phyloP scores from a whole-genome alignment of 2,888 invertebrate genomes.

The Hyles lineata region DNA sequence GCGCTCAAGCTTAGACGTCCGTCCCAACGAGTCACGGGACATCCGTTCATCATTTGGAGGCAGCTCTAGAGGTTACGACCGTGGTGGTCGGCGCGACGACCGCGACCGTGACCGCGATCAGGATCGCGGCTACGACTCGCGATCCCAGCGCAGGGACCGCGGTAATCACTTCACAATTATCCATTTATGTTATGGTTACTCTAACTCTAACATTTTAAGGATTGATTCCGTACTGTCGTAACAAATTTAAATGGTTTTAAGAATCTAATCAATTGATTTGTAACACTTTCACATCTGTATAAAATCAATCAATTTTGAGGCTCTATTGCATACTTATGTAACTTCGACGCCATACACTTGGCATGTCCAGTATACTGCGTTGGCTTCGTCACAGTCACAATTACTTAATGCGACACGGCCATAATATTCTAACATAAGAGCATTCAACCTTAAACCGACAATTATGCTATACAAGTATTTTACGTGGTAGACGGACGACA shows the following conservation, averaged over 20 bases:
- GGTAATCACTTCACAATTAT: slow-evolving; percentile 54
- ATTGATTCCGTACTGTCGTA: no score
- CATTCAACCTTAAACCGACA: no score
- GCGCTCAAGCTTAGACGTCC: slow-evolving; percentile 79
- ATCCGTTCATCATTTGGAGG: slow-evolving; percentile 78
- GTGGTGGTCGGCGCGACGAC: slow-evolving; percentile 83
- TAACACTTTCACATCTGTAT: background rate
- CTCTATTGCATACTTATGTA: no score
- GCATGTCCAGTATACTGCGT: no score
- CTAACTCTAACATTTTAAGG: no score
- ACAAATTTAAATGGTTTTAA: no score
- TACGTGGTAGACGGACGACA: no score
- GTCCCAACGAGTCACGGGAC: slow-evolving; percentile 75
- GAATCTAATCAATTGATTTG: background rate
- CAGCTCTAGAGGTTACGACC: slow-evolving; percentile 78
- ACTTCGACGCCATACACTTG: no score
- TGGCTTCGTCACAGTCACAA: no score
- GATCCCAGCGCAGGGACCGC: slow-evolving; percentile 81
- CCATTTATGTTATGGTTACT: slow-evolving; percentile 27
- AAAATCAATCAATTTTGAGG: background rate
- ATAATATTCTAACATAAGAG: no score
- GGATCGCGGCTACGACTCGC: slow-evolving; percentile 85
- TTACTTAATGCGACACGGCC: no score
- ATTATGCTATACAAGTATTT: no score
- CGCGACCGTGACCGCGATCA: slow-evolving; percentile 84